A percentile compares a stretch with the other conserved stretches of the same genome.
Evolutionary conservation across 2,888 invertebrate species (phyloP).

Genomic region (Nudaria mundana): DNA sequence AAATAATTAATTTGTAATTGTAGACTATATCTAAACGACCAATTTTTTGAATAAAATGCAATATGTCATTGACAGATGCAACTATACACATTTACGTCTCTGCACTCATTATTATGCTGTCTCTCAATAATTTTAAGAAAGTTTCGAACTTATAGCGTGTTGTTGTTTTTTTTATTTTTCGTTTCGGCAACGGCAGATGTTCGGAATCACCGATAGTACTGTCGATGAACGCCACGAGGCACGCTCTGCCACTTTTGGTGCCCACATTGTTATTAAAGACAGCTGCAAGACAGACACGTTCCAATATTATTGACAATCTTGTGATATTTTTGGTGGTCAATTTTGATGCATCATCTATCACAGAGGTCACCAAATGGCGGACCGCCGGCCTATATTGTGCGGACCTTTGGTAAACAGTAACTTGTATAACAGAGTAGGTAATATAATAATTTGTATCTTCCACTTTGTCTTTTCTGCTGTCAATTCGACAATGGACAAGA

Average conservation of each 20-base stretch:
- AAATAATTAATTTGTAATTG: too few species aligned
- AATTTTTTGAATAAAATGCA: not conserved
- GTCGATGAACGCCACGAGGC: constrained; percentile 42
- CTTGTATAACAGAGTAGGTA: too few species aligned
- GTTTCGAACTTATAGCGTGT: constrained; percentile 1
- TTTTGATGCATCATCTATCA: too few species aligned
- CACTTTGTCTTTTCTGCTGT: too few species aligned
- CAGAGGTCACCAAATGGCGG: too few species aligned
- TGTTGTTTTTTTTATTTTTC: constrained; percentile 1
- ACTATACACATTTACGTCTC: not conserved
- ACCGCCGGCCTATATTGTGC: too few species aligned
- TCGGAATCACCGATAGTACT: constrained; percentile 18
- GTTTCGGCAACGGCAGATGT: constrained; percentile 44
- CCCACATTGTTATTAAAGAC: constrained; percentile 63
- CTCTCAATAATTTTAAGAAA: not conserved
- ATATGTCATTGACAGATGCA: not conserved
- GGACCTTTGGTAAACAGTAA: too few species aligned
- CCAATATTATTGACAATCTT: constrained; percentile 38
- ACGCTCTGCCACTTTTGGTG: constrained; percentile 48
- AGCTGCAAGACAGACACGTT: constrained; percentile 62
- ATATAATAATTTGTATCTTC: too few species aligned
- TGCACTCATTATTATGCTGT: not conserved
- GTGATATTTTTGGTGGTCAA: too few species aligned
- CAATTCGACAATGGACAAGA: too few species aligned
- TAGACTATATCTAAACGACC: not conserved